These are phyloP conservation scores for Notolabrus celidotus DNA, from an alignment of 2,797 vertebrate species.

Conservation along the genomic window DNA sequence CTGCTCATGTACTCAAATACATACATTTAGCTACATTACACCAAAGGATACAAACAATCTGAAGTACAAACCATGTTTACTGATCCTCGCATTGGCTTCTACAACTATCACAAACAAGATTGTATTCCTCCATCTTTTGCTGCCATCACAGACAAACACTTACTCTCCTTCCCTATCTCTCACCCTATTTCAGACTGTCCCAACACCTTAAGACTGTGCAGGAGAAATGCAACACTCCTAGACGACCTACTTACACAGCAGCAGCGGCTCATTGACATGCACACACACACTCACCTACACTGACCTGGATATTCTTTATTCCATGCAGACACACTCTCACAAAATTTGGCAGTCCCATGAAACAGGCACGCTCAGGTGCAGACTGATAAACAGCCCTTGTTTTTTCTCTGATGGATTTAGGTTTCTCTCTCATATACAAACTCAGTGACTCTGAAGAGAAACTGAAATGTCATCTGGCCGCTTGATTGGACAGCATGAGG, in stretches of 20 bases:
- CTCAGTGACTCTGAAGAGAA: slow-evolving; percentile 28
- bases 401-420: slow-evolving; percentile 32
- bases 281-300: slow-evolving; percentile 25
- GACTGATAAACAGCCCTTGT: slow-evolving; percentile 21
- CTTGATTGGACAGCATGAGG: slow-evolving; percentile 54
- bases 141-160: slow-evolving; percentile 2
- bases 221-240: slow-evolving; percentile 36
- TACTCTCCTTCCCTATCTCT: background rate
- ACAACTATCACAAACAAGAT: background rate
- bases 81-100: too few species aligned
- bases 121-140: background rate
- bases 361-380: slow-evolving; percentile 33
- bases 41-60: background rate
- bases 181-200: slow-evolving; percentile 22
- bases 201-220: slow-evolving; percentile 23
- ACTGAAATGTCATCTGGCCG: slow-evolving; percentile 52
- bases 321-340: slow-evolving; percentile 8
- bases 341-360: background rate
- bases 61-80: background rate
- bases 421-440: slow-evolving; percentile 25
- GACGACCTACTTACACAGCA: slow-evolving; percentile 50
- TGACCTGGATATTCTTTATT: slow-evolving; percentile 43
- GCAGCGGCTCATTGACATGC: slow-evolving; percentile 43
- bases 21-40: background rate
- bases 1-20: too few species aligned